Evolutionary conservation across 2,888 invertebrate genomes (phyloP).

Genomic region (Sphinx pinastri): DNA sequence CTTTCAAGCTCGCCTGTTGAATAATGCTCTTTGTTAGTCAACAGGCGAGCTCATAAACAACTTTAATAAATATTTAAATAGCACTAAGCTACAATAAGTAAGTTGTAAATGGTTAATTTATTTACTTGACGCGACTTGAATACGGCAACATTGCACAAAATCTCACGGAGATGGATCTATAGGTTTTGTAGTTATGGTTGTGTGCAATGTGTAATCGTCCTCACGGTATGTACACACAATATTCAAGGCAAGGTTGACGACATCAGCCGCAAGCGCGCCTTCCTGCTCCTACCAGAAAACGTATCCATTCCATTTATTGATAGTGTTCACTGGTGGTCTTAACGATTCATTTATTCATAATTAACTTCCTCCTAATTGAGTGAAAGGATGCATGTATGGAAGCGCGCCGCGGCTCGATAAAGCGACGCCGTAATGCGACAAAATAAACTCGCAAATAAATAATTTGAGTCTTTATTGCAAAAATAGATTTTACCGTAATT

Average conservation of each 20-base stretch:
- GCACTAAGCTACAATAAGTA: slow-evolving; percentile 15
- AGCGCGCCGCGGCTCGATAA: not conserved
- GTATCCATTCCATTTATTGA: slow-evolving; percentile 44
- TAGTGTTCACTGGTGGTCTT: slow-evolving; percentile 43
- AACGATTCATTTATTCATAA: slow-evolving; percentile 35
- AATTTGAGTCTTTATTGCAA: not conserved
- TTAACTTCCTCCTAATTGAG: slow-evolving; percentile 41
- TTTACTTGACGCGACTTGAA: slow-evolving; percentile 37
- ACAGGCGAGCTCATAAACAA: slow-evolving; percentile 11
- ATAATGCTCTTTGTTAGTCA: slow-evolving; percentile 1
- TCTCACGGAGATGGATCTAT: slow-evolving; percentile 45
- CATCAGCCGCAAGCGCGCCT: slow-evolving; percentile 53
- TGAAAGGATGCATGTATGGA: slow-evolving; percentile 42
- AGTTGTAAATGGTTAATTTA: slow-evolving; percentile 21
- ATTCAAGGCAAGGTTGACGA: slow-evolving; percentile 59
- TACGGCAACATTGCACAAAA: slow-evolving; percentile 38
- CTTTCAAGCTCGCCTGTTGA: not conserved
- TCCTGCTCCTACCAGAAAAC: slow-evolving; percentile 51
- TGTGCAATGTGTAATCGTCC: slow-evolving; percentile 39
- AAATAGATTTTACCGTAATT: slow-evolving; percentile 24
- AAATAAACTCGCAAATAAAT: slow-evolving; percentile 18
- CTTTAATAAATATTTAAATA: slow-evolving; percentile 24
- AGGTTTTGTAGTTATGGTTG: slow-evolving; percentile 40
- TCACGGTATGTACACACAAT: slow-evolving; percentile 48
- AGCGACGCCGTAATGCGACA: not conserved